A percentile compares a stretch with the other conserved stretches of the same genome.
Conservation (phyloP, 2,888 invertebrate genomes). For the Stenoptilia bipunctidactyla region DNA sequence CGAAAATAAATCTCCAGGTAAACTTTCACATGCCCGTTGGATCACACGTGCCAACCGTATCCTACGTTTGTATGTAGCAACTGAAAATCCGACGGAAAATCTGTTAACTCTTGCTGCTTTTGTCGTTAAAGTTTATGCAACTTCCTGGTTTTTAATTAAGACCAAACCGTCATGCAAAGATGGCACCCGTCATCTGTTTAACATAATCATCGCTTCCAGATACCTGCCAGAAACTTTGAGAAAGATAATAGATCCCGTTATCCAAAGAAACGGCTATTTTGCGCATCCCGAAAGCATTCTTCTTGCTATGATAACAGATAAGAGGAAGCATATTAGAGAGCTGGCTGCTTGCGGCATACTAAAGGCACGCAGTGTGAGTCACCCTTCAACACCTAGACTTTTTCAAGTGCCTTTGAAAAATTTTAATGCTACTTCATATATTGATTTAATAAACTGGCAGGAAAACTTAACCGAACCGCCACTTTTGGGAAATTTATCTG, state of each 20-base stretch:
- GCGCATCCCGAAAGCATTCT: conserved; percentile 9
- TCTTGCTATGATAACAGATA: conserved; percentile 7
- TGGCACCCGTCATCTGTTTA: conserved; percentile 17
- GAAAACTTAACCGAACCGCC: conserved; percentile 7
- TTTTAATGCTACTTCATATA: conserved; percentile 8
- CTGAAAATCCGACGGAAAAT: conserved; percentile 11
- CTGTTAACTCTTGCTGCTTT: conserved; percentile 13
- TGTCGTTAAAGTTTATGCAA: conserved; percentile 18
- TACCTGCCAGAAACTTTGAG: background rate
- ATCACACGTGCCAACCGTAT: conserved; percentile 16
- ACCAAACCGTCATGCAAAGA: conserved; percentile 16
- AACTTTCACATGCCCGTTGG: conserved; percentile 17
- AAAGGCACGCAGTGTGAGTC: background rate
- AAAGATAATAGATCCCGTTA: conserved; percentile 4
- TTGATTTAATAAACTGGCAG: conserved; percentile 11
- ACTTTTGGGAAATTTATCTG: conserved; percentile 2
- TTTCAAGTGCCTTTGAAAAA: conserved; percentile 10
- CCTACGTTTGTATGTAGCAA: conserved; percentile 15
- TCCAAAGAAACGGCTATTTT: conserved; percentile 7
- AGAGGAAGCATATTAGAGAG: conserved; percentile 6
- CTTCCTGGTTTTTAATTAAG: conserved; percentile 6
- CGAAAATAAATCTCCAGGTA: conserved; percentile 14
- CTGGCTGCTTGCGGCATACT: conserved; percentile 7
- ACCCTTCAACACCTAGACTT: background rate
- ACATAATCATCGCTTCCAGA: conserved; percentile 2